phyloP scores from a whole-genome alignment of 2,113 vertebrate genomes.

The Nasalis larvatus region DNA sequence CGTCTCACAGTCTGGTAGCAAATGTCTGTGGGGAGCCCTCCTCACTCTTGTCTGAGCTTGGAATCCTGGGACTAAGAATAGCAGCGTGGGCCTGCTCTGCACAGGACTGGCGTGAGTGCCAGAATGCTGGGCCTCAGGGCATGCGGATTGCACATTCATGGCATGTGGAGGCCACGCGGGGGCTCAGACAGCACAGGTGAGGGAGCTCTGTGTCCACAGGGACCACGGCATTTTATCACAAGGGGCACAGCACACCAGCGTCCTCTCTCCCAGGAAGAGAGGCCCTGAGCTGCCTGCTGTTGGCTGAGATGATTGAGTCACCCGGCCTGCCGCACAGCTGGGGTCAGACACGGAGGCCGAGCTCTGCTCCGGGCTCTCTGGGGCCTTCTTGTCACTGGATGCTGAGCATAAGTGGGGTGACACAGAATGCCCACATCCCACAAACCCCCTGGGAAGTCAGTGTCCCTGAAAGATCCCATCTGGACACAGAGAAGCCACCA shows the following conservation, averaged over 20 bases:
- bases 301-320: neutral
- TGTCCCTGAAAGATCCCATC: neutral
- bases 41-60: neutral
- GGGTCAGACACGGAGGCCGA: neutral
- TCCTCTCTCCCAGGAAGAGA: neutral
- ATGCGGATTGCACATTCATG: neutral
- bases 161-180: neutral
- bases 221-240: neutral
- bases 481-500: neutral
- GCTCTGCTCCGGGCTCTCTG: neutral
- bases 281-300: neutral
- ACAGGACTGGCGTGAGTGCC: accelerated
- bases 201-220: neutral
- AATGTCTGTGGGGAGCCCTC: neutral
- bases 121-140: neutral
- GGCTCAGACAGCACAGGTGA: neutral
- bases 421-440: neutral
- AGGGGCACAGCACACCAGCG: accelerated
- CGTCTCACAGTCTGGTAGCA: neutral
- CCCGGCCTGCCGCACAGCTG: too few relatives aligned
- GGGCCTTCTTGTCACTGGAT: neutral
- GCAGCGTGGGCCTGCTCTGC: neutral
- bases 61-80: neutral
- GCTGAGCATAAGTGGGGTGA: neutral
- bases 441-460: neutral